Conservation (phyloP, 1,140 invertebrate genomes). For the Lutraria rhynchaena region DNA sequence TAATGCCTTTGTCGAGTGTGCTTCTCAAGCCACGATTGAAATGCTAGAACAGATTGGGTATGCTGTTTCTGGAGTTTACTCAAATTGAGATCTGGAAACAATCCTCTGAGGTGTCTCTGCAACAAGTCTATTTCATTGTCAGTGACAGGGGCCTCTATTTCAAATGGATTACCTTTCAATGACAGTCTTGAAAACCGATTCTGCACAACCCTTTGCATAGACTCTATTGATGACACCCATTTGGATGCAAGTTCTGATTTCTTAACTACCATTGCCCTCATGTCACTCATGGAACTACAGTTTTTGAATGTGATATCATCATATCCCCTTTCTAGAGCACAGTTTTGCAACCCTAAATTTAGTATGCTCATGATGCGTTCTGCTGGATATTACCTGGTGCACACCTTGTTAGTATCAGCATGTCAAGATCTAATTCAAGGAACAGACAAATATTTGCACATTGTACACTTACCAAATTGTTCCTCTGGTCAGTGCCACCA, state of each 20-base stretch:
- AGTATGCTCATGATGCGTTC: constrained; percentile 60
- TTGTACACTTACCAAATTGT: constrained; percentile 42
- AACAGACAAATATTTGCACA: no score
- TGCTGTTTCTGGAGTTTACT: constrained; percentile 10
- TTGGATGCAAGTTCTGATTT: constrained; percentile 15
- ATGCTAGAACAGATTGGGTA: constrained; percentile 4
- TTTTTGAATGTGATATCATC: constrained; percentile 45
- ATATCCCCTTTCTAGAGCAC: constrained; percentile 31
- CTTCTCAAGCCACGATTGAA: constrained; percentile 16
- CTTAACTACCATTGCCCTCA: constrained; percentile 35
- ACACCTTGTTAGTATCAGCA: no score
- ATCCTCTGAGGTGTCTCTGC: constrained; percentile 8
- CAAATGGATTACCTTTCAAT: constrained; percentile 39
- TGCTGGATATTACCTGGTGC: constrained; percentile 54
- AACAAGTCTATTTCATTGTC: constrained; percentile 14
- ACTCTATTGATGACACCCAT: constrained; percentile 36
- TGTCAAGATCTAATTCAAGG: no score
- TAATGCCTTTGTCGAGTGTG: constrained; percentile 35
- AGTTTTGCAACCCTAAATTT: constrained; percentile 60
- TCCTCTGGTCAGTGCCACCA: constrained; percentile 60
- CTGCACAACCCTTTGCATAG: constrained; percentile 31
- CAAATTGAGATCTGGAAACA: constrained; percentile 27
- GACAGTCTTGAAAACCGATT: constrained; percentile 27
- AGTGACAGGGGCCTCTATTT: background rate
- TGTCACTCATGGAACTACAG: constrained; percentile 15